phyloP scores from a whole-genome alignment of 1,140 invertebrate species.

The Drosophila prosaltans region DNA sequence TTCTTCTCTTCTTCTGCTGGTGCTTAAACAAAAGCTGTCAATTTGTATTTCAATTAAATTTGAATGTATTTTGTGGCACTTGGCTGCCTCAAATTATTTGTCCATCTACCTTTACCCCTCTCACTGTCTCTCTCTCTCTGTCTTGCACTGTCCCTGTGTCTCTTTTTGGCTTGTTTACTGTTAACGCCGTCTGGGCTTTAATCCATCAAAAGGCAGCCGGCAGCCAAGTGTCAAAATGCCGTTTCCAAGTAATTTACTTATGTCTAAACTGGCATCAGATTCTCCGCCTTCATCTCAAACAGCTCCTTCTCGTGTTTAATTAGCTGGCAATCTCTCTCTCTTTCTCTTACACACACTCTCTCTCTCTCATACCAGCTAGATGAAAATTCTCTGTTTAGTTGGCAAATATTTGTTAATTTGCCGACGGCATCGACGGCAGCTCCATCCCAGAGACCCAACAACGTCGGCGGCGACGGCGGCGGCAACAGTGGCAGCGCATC shows the following conservation, averaged over 20 bases:
- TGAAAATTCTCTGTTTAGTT: slow-evolving; percentile 45
- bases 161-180: slow-evolving; percentile 34
- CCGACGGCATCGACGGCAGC: slow-evolving; percentile 6
- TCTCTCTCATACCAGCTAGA: slow-evolving; percentile 6
- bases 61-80: slow-evolving; percentile 63
- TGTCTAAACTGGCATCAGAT: slow-evolving; percentile 58
- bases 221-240: slow-evolving; percentile 74
- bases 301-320: slow-evolving; percentile 10
- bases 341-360: background rate
- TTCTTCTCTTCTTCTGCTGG: slow-evolving; percentile 15
- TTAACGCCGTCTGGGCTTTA: slow-evolving; percentile 38
- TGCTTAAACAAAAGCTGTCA: slow-evolving; percentile 66
- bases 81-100: slow-evolving; percentile 34
- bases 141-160: background rate
- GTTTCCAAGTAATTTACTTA: slow-evolving; percentile 73
- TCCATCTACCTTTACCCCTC: background rate
- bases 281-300: slow-evolving; percentile 15
- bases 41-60: slow-evolving; percentile 77
- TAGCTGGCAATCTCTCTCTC: slow-evolving; percentile 9
- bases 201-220: slow-evolving; percentile 54
- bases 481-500: slow-evolving; percentile 37
- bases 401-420: slow-evolving; percentile 71
- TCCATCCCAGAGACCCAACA: background rate
- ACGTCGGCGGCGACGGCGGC: background rate
- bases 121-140: background rate